A percentile compares a stretch with the other conserved stretches of the same genome.
Evolutionary conservation across 2,113 vertebrate genomes (phyloP).

Genomic region (Monopterus albus): DNA sequence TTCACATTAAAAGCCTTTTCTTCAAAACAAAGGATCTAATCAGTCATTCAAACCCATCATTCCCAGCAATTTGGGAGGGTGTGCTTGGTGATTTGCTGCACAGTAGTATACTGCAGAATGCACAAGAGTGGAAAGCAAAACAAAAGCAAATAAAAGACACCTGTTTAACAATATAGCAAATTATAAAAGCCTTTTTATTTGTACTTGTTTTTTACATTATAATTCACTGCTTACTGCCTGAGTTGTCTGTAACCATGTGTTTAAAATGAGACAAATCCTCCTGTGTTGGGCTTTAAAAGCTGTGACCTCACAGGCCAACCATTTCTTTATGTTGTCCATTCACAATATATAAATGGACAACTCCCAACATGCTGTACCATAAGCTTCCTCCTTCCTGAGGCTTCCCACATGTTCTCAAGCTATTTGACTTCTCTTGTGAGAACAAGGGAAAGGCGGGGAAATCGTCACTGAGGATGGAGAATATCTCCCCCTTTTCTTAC

Average conservation of each 20-base stretch:
- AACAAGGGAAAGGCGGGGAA: conserved; percentile 39
- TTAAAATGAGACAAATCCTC: conserved; percentile 35
- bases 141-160: conserved; percentile 13
- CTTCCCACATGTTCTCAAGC: conserved; percentile 54
- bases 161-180: not conserved
- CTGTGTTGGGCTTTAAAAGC: conserved; percentile 47
- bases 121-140: not conserved
- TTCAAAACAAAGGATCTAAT: not conserved
- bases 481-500: conserved; percentile 73
- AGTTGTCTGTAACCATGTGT: conserved; percentile 30
- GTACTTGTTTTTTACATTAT: conserved; percentile 5
- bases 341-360: conserved; percentile 34
- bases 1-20: not conserved
- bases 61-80: conserved; percentile 27
- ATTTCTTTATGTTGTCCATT: conserved; percentile 47
- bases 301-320: conserved; percentile 14
- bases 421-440: conserved; percentile 62
- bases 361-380: conserved; percentile 34
- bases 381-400: conserved; percentile 45
- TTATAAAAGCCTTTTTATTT: conserved; percentile 5
- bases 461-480: conserved; percentile 36
- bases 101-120: not conserved
- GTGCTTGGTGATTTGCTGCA: conserved; percentile 27
- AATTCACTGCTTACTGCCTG: not conserved
- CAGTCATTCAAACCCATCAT: conserved; percentile 16